These are phyloP conservation scores for Zaprionus obscuricornis DNA, from an alignment of 2,888 invertebrate genomes.

Conservation along the genomic window DNA sequence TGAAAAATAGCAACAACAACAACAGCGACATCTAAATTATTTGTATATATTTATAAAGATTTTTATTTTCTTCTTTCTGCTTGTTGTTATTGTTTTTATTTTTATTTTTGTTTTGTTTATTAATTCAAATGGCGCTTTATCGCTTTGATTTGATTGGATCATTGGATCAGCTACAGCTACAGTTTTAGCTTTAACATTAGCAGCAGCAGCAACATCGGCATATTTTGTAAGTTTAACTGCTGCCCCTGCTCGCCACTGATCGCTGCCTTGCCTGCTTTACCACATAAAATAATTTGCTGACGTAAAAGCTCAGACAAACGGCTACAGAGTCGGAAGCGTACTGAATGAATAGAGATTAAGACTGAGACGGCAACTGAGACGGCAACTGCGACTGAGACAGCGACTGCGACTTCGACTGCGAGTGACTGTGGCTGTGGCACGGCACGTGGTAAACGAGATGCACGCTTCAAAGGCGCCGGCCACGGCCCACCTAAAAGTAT, in stretches of 20 bases:
- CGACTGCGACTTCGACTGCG: not conserved
- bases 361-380: too few species aligned
- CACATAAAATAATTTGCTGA: too few species aligned
- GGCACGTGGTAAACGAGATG: conserved; percentile 77
- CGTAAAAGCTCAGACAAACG: too few species aligned
- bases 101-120: conserved; percentile 60
- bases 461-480: conserved; percentile 75
- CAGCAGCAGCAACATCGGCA: conserved; percentile 25
- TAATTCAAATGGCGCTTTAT: conserved; percentile 74
- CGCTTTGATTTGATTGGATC: conserved; percentile 70
- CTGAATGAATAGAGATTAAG: too few species aligned
- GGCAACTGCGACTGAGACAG: conserved; percentile 7
- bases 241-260: not conserved
- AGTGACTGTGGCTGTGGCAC: conserved; percentile 39
- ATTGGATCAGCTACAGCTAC: conserved; percentile 48
- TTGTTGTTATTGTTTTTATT: not conserved
- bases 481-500: conserved; percentile 70
- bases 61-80: too few species aligned
- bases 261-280: not conserved
- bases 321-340: too few species aligned
- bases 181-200: too few species aligned
- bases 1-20: conserved; percentile 6
- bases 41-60: not conserved
- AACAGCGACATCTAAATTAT: not conserved
- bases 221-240: conserved; percentile 45